Evolutionary conservation across 1,140 invertebrate genomes (phyloP).

Genomic region (Pogonus chalceus): DNA sequence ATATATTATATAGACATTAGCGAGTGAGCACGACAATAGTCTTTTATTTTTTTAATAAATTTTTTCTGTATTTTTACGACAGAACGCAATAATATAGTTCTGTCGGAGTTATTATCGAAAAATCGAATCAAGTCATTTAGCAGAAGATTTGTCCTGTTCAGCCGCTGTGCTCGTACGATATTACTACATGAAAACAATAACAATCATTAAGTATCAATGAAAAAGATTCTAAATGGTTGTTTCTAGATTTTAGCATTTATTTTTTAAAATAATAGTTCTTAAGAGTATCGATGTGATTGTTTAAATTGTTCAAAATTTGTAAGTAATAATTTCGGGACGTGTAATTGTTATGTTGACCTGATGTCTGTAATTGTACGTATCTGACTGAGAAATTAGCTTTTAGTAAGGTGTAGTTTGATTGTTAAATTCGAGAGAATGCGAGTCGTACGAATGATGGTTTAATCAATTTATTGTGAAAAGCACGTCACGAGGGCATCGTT

Average conservation of each 20-base stretch:
- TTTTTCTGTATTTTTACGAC: constrained; percentile 7
- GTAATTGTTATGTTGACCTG: too few relatives aligned
- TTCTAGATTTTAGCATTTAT: constrained; percentile 4
- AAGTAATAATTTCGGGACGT: constrained; percentile 1
- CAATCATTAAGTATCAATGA: neutral
- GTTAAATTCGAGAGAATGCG: neutral
- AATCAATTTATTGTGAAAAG: too few relatives aligned
- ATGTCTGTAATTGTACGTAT: too few relatives aligned
- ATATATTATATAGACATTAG: constrained; percentile 27
- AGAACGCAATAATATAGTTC: constrained; percentile 13
- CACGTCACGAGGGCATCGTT: neutral
- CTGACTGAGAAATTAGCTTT: too few relatives aligned
- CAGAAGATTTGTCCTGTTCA: constrained; percentile 17
- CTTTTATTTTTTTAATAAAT: constrained; percentile 16
- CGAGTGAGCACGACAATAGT: constrained; percentile 35
- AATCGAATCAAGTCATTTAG: neutral
- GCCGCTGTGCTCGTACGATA: constrained; percentile 15
- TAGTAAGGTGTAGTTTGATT: neutral
- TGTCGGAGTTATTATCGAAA: neutral
- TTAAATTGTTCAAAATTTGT: constrained; percentile 3
- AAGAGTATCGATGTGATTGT: constrained; percentile 3
- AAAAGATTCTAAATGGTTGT: constrained; percentile 4
- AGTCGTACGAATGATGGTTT: neutral
- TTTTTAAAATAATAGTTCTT: neutral
- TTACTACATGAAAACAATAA: neutral